A percentile compares a stretch with the other conserved stretches of the same genome.
Conservation (phyloP, 2,113 vertebrate species). For the Dipodomys spectabilis region DNA sequence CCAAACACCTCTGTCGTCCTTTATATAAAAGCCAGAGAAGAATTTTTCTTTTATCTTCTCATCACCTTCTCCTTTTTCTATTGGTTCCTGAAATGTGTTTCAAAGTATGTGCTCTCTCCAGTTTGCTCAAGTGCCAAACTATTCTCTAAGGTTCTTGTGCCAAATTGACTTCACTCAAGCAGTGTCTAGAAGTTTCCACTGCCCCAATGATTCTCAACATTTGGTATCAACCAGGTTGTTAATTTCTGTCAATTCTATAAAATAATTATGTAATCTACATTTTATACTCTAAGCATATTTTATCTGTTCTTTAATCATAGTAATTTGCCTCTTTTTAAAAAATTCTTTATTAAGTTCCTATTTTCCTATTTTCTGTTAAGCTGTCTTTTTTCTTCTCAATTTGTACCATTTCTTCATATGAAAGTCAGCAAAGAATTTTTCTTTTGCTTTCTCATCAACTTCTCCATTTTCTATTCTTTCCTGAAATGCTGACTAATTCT, state of each 20-base stretch:
- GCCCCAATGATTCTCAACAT: not conserved
- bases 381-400: not conserved
- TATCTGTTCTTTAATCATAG: not conserved
- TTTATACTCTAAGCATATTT: not conserved
- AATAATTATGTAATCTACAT: not conserved
- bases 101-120: not conserved
- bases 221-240: not conserved
- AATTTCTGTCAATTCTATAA: not conserved
- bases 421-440: too few species aligned
- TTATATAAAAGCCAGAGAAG: not conserved
- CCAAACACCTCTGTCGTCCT: not conserved
- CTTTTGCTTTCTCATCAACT: too few species aligned
- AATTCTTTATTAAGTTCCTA: not conserved
- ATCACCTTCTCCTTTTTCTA: constrained; percentile 3
- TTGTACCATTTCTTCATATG: not conserved
- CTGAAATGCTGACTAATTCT: not conserved
- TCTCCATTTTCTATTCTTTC: too few species aligned
- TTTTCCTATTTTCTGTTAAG: not conserved
- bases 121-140: constrained; percentile 11
- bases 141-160: not conserved
- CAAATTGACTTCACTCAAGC: not conserved
- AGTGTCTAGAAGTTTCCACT: not conserved
- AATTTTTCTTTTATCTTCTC: not conserved
- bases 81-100: not conserved
- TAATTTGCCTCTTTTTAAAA: not conserved